Evolutionary conservation across 30 jellyfish, hydroid and myxozoan species (phyloP), one percentile per base, ranked within the genome.

Genomic region (Mastigias papua): DNA sequence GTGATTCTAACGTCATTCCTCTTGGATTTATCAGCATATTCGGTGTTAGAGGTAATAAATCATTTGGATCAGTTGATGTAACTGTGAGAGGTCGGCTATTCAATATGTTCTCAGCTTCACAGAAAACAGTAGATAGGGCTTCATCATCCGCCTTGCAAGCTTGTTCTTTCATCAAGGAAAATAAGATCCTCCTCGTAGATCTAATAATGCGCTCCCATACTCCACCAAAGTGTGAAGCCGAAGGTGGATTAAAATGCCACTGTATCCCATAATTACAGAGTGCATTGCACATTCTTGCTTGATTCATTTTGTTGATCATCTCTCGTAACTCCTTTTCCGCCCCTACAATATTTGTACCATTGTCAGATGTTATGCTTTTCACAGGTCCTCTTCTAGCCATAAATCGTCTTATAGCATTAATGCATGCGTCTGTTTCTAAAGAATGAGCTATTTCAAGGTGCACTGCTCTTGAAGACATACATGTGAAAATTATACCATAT

Each of bases 121-220:
- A 64, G 28, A 81, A 70, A 9, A 81, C 42, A 9, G 91, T 81
- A 19, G 91, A 31, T 21, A 81, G 91, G 2, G 42, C 48, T 33
- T 81, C 91, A 65, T 78, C 78, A 50, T 57, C 73, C n/a, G 54
- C 54, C 42, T 4, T 46, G 81, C 57, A 28, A 30, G 57, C 11
- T 60, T 86, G 86, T 17, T 73, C 86, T 48, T 68, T 69, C 32
- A 79, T 34, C 7, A 78, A 31, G 21, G 82, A 62, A 29, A 27
- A 23, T 34, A 82, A 48, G 64, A 82, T 64, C 82, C 50, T 67
- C 71, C 93, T 70, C 11, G 76, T 64, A 32, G 89, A 11, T 58
- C 93, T 31, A 77, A 89, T 89, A 21, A 68, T 30, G 11, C 85
- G 84, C 46, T 89, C 89, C 97, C 87, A 80, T 35, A 79, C 92